A percentile compares a stretch with the other conserved stretches of the same genome.
Conservation (phyloP, 2,113 vertebrate species). For the Campylorhamphus procurvoides region DNA sequence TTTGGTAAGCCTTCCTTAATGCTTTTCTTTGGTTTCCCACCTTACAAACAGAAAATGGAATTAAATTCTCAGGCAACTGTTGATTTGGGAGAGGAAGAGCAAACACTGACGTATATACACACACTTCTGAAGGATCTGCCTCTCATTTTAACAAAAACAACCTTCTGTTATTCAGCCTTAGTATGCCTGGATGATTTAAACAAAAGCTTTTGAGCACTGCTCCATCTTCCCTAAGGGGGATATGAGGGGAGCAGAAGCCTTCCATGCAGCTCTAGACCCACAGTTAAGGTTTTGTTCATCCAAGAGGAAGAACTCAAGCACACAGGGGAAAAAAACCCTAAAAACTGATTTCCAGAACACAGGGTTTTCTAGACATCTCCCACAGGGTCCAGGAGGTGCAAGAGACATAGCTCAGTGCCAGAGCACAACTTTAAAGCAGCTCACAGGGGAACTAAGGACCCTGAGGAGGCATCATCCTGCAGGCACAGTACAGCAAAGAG, state of each 20-base stretch:
- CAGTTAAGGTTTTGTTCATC: not conserved
- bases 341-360: not conserved
- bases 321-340: not conserved
- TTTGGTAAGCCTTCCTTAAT: not conserved
- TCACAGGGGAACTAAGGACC: not conserved
- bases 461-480: not conserved
- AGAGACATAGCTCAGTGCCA: not conserved
- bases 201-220: not conserved
- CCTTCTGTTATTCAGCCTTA: not conserved
- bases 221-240: not conserved
- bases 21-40: constrained; percentile 31
- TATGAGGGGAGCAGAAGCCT: not conserved
- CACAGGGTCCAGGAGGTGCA: accelerated
- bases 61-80: not conserved
- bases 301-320: not conserved
- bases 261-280: not conserved
- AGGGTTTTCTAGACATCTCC: not conserved
- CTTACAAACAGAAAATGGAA: constrained; percentile 24
- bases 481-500: not conserved
- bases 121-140: not conserved
- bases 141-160: not conserved
- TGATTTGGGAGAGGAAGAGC: not conserved
- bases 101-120: not conserved
- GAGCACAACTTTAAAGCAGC: not conserved
- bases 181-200: not conserved